These are phyloP conservation scores for Drosophila novamexicana DNA, from an alignment of 1,140 invertebrate species.

Conservation along the genomic window DNA sequence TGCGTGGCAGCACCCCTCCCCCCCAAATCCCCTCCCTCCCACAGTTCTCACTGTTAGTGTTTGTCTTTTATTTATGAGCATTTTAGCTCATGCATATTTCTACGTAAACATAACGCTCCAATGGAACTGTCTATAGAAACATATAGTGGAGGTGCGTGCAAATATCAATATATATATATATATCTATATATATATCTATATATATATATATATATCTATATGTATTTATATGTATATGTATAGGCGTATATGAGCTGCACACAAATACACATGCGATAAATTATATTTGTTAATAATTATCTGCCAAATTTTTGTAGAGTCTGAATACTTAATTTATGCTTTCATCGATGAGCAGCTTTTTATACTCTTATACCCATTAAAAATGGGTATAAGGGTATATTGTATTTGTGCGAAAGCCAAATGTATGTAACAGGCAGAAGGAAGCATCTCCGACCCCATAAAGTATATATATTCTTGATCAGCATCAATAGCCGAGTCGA, in stretches of 20 bases:
- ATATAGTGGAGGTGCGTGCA: neutral
- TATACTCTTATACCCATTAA: too few relatives aligned
- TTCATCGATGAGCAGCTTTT: neutral
- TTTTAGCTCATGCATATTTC: constrained; percentile 8
- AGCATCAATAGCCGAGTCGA: too few relatives aligned
- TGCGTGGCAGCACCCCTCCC: constrained; percentile 6
- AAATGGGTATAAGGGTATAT: too few relatives aligned
- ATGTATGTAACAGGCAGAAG: too few relatives aligned
- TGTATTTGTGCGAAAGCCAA: too few relatives aligned
- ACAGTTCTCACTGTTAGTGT: neutral
- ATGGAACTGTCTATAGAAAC: neutral
- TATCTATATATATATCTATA: too few relatives aligned
- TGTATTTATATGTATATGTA: too few relatives aligned
- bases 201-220: too few relatives aligned
- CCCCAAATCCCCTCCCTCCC: neutral
- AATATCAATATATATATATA: neutral
- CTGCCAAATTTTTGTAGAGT: neutral
- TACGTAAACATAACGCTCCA: constrained; percentile 14
- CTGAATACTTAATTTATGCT: constrained; percentile 25
- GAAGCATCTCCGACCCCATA: too few relatives aligned
- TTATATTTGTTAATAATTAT: constrained; percentile 2
- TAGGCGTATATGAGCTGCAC: too few relatives aligned
- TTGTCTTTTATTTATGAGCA: neutral
- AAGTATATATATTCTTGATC: too few relatives aligned
- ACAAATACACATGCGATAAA: constrained; percentile 29